Percentiles rank a stretch among this genome's conserved stretches.
phyloP scores from a whole-genome alignment of 2,797 vertebrate genomes.

The Halcyon chelicuti region DNA sequence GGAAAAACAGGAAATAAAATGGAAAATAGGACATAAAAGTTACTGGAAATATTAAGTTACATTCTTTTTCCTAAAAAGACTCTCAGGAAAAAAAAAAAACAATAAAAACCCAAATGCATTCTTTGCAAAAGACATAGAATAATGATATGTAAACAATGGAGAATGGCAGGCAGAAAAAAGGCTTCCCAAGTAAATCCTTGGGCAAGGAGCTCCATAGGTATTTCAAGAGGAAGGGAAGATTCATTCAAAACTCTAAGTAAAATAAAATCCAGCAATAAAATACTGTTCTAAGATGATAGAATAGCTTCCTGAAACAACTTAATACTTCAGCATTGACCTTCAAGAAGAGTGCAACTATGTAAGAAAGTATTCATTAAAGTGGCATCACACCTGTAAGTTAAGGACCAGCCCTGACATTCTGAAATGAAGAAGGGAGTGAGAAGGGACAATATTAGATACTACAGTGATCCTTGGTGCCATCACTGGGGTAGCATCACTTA shows the following conservation, averaged over 20 bases:
- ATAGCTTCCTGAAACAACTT: not conserved
- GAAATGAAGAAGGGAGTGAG: not conserved
- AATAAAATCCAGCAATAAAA: not conserved
- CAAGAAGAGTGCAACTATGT: not conserved
- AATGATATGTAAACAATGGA: not conserved
- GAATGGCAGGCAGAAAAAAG: not conserved
- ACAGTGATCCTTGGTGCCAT: not conserved
- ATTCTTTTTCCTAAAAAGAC: not conserved
- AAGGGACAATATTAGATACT: not conserved
- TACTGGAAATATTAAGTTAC: not conserved
- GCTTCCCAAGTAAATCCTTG: not conserved
- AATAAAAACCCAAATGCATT: not conserved
- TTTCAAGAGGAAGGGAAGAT: not conserved
- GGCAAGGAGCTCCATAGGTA: not conserved
- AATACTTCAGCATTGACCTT: not conserved
- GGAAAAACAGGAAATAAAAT: not conserved
- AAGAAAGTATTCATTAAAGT: not conserved
- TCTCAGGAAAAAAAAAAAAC: not conserved
- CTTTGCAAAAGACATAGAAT: not conserved
- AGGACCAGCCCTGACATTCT: not conserved
- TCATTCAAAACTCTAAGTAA: not conserved
- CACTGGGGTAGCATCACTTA: not conserved
- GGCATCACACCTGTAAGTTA: not conserved
- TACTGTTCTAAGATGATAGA: not conserved
- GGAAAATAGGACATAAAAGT: rapidly evolving